These are phyloP conservation scores for Protobothrops flavoviridis DNA, from an alignment of 2,113 vertebrate genomes.

Conservation along the genomic window DNA sequence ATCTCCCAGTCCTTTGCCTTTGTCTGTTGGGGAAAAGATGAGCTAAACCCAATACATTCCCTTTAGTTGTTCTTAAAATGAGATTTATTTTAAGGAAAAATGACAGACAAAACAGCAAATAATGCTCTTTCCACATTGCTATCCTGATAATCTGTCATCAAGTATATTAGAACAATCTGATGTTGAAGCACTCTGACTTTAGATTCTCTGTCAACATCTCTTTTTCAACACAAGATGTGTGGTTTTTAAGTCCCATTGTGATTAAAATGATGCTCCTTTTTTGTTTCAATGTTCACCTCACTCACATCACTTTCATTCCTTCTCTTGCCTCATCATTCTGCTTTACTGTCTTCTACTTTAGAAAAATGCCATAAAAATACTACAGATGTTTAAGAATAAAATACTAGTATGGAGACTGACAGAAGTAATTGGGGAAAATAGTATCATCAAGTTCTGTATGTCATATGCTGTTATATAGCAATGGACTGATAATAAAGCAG, in stretches of 20 bases:
- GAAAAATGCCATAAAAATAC: neutral
- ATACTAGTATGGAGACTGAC: neutral
- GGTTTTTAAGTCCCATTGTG: neutral
- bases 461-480: neutral
- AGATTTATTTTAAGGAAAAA: neutral
- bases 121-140: neutral
- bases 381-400: neutral
- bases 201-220: neutral
- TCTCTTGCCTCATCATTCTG: neutral
- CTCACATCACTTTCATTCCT: neutral
- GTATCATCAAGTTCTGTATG: neutral
- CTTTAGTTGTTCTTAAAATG: neutral
- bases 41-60: neutral
- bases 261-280: neutral
- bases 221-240: neutral
- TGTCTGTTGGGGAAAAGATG: neutral
- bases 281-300: neutral
- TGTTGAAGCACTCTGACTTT: neutral
- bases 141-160: neutral
- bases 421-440: neutral
- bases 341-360: neutral
- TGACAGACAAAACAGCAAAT: neutral
- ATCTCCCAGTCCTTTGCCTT: neutral
- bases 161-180: neutral
- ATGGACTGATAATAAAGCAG: neutral